A percentile compares a stretch with the other conserved stretches of the same genome.
phyloP scores from a whole-genome alignment of 2,797 vertebrate genomes.

The Phylloscopus collybita region DNA sequence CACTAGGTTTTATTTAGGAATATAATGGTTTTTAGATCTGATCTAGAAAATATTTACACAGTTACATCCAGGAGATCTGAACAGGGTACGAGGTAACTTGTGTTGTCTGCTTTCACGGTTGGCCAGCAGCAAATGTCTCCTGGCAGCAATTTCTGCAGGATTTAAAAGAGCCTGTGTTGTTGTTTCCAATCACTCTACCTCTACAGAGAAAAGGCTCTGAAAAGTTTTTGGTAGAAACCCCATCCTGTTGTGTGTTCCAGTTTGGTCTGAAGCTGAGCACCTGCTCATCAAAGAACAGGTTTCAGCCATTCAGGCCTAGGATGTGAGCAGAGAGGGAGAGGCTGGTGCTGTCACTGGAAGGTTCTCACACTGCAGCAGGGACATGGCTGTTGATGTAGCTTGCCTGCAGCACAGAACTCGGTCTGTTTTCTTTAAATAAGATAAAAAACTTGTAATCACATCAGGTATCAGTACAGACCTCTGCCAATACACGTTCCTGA shows the following conservation, averaged over 20 bases:
- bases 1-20: neutral
- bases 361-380: neutral
- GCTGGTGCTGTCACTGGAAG: neutral
- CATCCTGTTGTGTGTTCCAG: neutral
- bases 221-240: neutral
- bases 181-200: neutral
- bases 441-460: neutral
- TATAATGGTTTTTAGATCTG: neutral
- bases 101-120: neutral
- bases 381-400: neutral
- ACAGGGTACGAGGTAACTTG: neutral
- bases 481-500: rapidly evolving
- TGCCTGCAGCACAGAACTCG: neutral
- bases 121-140: neutral
- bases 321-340: neutral
- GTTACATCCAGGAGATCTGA: neutral
- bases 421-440: neutral
- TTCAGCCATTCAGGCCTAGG: neutral
- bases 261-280: neutral
- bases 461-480: neutral
- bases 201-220: neutral
- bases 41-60: neutral
- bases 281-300: neutral
- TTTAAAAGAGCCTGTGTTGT: neutral
- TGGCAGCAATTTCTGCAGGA: neutral